These are phyloP conservation scores for Ophioderma brevispina DNA, from an alignment of 35 echinoderm and acorn worm species.

Conservation along the genomic window DNA sequence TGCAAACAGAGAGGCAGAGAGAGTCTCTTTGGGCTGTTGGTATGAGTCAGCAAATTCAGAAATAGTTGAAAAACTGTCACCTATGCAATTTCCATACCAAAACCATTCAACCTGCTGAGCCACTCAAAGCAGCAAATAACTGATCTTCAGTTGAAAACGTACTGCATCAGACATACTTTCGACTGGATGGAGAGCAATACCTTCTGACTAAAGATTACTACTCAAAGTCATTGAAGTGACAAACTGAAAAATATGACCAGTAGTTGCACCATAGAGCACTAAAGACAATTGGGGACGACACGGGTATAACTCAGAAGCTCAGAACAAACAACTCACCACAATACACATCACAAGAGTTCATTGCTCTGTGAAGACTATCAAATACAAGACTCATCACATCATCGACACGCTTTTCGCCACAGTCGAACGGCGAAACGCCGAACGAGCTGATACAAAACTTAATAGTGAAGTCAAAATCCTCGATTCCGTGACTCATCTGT, in stretches of 20 bases:
- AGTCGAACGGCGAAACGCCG: constrained; percentile 75
- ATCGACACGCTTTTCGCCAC: constrained; percentile 49
- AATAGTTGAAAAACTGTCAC: constrained; percentile 25
- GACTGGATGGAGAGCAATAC: constrained; percentile 28
- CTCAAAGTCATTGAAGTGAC: constrained; percentile 58
- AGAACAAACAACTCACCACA: constrained; percentile 72
- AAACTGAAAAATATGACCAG: not conserved
- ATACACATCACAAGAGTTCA: constrained; percentile 59
- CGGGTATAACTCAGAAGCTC: constrained; percentile 56
- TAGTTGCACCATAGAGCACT: constrained; percentile 9
- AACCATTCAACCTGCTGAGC: constrained; percentile 22
- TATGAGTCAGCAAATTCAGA: constrained; percentile 11
- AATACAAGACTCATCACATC: constrained; percentile 45
- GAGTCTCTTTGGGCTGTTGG: constrained; percentile 55
- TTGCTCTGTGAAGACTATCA: constrained; percentile 56
- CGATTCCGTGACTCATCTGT: no score
- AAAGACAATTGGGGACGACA: constrained; percentile 66
- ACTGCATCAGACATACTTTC: constrained; percentile 57
- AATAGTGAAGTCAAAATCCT: no score
- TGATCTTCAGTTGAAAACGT: constrained; percentile 31
- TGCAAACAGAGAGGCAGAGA: constrained; percentile 51
- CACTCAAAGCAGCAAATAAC: constrained; percentile 24
- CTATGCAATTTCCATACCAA: constrained; percentile 37
- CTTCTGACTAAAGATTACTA: constrained; percentile 53
- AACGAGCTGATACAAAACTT: constrained; percentile 68